phyloP scores from a whole-genome alignment of 1,140 invertebrate genomes.

The Meloidogyne hapla region DNA sequence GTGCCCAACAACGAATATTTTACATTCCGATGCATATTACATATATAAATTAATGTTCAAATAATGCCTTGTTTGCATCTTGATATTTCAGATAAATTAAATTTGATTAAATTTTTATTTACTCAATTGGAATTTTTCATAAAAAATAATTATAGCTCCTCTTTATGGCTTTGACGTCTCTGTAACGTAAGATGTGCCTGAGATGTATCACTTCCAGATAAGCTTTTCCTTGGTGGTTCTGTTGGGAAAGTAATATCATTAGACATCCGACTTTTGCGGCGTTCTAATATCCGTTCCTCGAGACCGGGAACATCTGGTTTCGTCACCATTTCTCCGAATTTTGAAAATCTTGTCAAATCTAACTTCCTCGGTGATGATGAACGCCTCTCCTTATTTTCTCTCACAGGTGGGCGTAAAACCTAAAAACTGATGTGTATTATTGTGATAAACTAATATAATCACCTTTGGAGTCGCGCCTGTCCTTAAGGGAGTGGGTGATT shows the following conservation, averaged over 20 bases:
- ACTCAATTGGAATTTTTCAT: too few relatives aligned
- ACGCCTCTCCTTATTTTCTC: not conserved
- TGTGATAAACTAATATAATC: not conserved
- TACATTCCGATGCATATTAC: too few relatives aligned
- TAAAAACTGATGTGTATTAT: not conserved
- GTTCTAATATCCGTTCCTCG: not conserved
- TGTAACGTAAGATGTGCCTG: not conserved
- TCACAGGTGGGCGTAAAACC: not conserved
- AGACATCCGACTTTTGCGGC: not conserved
- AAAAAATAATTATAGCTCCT: too few relatives aligned
- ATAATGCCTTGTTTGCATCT: too few relatives aligned
- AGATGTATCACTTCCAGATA: not conserved
- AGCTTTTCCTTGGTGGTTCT: not conserved
- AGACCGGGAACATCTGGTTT: conserved; percentile 5
- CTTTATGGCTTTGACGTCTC: not conserved
- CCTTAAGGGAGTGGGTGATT: not conserved
- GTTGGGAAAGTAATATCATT: not conserved
- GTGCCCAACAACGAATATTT: too few relatives aligned
- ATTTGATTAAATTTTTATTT: too few relatives aligned
- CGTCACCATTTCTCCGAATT: conserved; percentile 31
- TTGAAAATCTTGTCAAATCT: conserved; percentile 17
- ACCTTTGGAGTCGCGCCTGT: not conserved
- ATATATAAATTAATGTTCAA: too few relatives aligned
- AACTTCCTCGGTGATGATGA: conserved; percentile 31
- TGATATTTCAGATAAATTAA: too few relatives aligned